Evolutionary conservation across 64 coral and sea anemone genomes (phyloP), one percentile per base, ranked within the genome.

Genomic region (Dendronephthya gigantea): DNA sequence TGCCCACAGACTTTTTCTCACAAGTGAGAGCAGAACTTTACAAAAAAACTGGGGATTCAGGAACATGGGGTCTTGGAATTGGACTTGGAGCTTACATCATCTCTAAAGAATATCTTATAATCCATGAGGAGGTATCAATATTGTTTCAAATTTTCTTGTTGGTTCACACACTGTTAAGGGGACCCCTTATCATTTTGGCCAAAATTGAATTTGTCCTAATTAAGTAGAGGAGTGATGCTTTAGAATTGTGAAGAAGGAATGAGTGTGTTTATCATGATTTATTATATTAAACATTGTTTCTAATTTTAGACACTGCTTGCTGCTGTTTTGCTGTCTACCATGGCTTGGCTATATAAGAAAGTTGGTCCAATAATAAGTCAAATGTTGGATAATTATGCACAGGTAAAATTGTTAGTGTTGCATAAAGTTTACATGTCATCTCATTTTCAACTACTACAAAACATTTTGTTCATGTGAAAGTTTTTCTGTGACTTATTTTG

Each of bases 41-140:
- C 32, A 74, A 74, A 28, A 74, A 28, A 35, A 74, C 68, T 2
- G 68, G 68, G 25, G 68, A 74, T 13, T 74, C 68, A 30, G 50
- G 50, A 52, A 22, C 50, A 16, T 52, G 50, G 50, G 13, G 50
- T 43, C 86, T 96, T 37, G 84, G 87, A 49, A 88, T 85, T 51
- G 94, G 94, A 14, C 89, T 96, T 88, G 88, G 85, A 47, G 86
- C 94, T 12, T 96, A 96, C 69, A 84, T 83, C 31, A 87, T 96
- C 25, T 96, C 94, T 37, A 96, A 96, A 38, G 94, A 96, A 59
- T 49, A 92, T 30, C 82, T 96, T 52, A 83, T 92, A 25, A 84
- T 96, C 66, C 94, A 96, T 96, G 94, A 96, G 49, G 94, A 96
- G 94, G 94, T 96, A 39, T n/a, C n/a, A 15, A 34, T n/a, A 36